Evolutionary conservation across 2,113 vertebrate genomes (phyloP).

Genomic region (Ctenomys sociabilis): DNA sequence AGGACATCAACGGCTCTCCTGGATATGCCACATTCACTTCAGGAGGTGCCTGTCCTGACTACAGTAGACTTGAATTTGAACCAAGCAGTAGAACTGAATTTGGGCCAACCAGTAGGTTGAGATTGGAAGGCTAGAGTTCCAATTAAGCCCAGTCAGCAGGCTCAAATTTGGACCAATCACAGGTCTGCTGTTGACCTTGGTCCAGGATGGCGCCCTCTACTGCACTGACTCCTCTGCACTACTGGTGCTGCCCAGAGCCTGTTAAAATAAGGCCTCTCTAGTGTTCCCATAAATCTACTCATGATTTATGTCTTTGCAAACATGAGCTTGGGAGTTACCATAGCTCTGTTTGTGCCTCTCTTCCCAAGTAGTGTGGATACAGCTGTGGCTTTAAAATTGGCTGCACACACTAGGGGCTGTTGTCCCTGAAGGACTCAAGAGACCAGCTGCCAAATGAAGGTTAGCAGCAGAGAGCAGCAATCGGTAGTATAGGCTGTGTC

Average conservation of each 20-base stretch:
- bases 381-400: not conserved
- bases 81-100: not conserved
- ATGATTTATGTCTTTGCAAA: not conserved
- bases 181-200: not conserved
- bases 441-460: not conserved
- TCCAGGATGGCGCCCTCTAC: not conserved
- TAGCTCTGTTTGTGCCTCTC: not conserved
- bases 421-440: not conserved
- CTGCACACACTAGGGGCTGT: not conserved
- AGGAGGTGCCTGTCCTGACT: not conserved
- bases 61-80: not conserved
- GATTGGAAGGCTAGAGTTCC: not conserved
- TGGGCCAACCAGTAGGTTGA: not conserved
- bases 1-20: not conserved
- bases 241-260: not conserved
- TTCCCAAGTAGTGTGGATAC: not conserved
- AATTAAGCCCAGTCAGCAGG: not conserved
- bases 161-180: not conserved
- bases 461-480: not conserved
- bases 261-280: not conserved
- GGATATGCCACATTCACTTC: not conserved
- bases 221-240: not conserved
- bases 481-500: not conserved
- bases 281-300: not conserved
- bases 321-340: not conserved